Conservation (phyloP, 2,888 invertebrate genomes). For the Tanytarsus gracilentus region DNA sequence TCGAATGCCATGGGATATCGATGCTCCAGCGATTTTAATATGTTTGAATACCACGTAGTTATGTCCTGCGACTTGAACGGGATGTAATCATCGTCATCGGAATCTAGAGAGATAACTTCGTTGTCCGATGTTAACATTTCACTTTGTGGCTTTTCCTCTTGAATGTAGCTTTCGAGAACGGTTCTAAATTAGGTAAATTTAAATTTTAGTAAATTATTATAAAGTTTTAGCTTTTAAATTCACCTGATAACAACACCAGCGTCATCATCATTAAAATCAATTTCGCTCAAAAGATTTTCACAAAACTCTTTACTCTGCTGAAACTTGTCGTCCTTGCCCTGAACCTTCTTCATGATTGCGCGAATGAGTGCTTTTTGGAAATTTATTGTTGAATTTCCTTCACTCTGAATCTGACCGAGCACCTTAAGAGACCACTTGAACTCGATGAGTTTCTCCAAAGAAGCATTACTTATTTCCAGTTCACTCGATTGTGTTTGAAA, state of each 20-base stretch:
- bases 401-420: constrained; percentile 48
- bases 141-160: constrained; percentile 13
- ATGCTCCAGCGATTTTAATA: constrained; percentile 54
- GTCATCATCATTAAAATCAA: constrained; percentile 50
- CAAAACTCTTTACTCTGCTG: constrained; percentile 48
- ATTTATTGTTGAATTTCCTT: constrained; percentile 49
- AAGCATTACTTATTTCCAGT: constrained; percentile 46
- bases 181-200: constrained; percentile 39
- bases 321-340: constrained; percentile 45
- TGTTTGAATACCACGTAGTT: constrained; percentile 47
- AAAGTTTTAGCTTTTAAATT: background rate
- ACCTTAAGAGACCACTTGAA: constrained; percentile 45
- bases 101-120: constrained; percentile 39
- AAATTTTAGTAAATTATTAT: constrained; percentile 9
- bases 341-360: constrained; percentile 46
- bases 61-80: constrained; percentile 32
- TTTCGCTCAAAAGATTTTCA: constrained; percentile 49
- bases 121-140: constrained; percentile 34
- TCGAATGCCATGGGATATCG: constrained; percentile 67
- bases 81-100: constrained; percentile 32
- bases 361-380: constrained; percentile 51
- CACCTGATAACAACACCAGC: constrained; percentile 52
- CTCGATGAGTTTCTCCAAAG: constrained; percentile 46
- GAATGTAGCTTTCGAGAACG: constrained; percentile 42
- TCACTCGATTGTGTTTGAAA: constrained; percentile 55